Conservation (phyloP, 2,113 vertebrate species). For the Formicarius rufipectus region DNA sequence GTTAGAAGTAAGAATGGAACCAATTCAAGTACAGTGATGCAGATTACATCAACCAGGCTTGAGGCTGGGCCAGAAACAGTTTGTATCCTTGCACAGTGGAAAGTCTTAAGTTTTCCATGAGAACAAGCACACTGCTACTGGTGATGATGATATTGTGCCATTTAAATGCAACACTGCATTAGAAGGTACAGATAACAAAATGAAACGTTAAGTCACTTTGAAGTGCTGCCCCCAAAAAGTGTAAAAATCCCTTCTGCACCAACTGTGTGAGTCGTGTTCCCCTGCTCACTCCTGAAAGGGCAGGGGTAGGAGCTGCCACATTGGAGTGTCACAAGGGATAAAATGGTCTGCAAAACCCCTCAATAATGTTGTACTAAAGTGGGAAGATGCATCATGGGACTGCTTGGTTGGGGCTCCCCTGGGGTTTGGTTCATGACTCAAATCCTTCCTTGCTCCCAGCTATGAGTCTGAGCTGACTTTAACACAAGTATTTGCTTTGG, state of each 20-base stretch:
- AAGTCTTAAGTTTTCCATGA: neutral
- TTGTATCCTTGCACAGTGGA: neutral
- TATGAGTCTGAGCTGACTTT: neutral
- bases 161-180: fast-evolving
- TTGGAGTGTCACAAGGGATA: fast-evolving
- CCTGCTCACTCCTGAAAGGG: neutral
- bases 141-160: fast-evolving
- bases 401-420: neutral
- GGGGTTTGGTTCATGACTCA: neutral
- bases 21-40: neutral
- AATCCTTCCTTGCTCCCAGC: neutral
- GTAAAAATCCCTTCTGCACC: neutral
- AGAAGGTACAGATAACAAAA: neutral
- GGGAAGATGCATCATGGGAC: fast-evolving
- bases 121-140: neutral
- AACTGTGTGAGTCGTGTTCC: fast-evolving
- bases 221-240: neutral
- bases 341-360: neutral
- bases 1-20: neutral
- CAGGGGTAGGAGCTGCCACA: neutral
- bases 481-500: neutral
- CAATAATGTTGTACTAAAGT: fast-evolving
- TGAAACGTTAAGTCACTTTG: fast-evolving
- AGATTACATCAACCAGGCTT: neutral
- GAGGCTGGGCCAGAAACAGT: neutral